Percentiles rank a stretch among this genome's conserved stretches.
Conservation (phyloP, 2,888 invertebrate species). For the Diloba caeruleocephala region DNA sequence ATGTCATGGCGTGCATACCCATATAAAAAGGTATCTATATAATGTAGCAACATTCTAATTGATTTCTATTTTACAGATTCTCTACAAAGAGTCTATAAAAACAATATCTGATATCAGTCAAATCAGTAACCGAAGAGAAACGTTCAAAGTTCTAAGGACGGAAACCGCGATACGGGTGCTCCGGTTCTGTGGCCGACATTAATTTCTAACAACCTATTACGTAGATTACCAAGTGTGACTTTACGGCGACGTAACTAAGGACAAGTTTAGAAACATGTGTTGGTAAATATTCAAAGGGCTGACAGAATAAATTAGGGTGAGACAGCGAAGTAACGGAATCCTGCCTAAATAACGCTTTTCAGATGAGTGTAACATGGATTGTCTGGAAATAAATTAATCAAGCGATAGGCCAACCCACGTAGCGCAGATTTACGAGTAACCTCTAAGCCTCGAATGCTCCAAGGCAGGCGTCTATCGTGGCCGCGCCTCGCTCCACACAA, state of each 20-base stretch:
- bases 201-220: conserved; percentile 43
- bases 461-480: conserved; percentile 26
- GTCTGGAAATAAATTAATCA: conserved; percentile 82
- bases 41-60: too few relatives aligned
- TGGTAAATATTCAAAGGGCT: conserved; percentile 57
- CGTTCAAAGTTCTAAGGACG: conserved; percentile 33
- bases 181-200: conserved; percentile 28
- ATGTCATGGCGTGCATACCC: too few relatives aligned
- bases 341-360: conserved; percentile 66
- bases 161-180: conserved; percentile 35
- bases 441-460: conserved; percentile 46
- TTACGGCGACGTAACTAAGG: conserved; percentile 29
- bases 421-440: conserved; percentile 80
- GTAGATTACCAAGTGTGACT: conserved; percentile 44
- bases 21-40: too few relatives aligned
- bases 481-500: conserved; percentile 69
- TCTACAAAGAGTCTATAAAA: too few relatives aligned
- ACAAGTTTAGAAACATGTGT: conserved; percentile 37
- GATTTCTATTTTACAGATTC: too few relatives aligned
- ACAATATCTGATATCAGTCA: conserved; percentile 15
- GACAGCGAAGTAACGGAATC: conserved; percentile 58
- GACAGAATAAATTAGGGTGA: conserved; percentile 58
- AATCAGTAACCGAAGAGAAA: conserved; percentile 34
- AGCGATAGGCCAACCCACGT: conserved; percentile 71
- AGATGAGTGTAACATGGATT: conserved; percentile 69